phyloP scores from a whole-genome alignment of 2,113 vertebrate genomes.

The Turdus rufiventris region DNA sequence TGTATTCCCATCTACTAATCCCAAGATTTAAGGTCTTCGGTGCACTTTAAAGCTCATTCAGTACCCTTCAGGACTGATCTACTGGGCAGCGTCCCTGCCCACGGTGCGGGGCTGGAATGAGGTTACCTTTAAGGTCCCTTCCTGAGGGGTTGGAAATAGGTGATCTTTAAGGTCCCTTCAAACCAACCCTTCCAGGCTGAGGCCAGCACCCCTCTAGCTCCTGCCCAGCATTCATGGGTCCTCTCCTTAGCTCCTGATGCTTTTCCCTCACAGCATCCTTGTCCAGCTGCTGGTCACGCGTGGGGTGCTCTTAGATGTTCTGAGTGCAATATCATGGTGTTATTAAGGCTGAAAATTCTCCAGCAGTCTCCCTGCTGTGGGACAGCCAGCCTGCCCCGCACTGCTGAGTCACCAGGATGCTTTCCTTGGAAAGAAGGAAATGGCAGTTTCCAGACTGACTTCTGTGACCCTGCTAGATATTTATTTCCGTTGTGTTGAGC shows the following conservation, averaged over 20 bases:
- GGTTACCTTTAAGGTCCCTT: not conserved
- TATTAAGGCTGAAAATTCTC: not conserved
- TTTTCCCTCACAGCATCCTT: not conserved
- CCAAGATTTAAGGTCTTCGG: not conserved
- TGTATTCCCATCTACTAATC: not conserved
- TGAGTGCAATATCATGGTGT: not conserved
- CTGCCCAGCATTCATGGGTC: not conserved
- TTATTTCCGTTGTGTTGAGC: not conserved
- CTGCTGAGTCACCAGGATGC: constrained; percentile 18
- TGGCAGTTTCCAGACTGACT: not conserved
- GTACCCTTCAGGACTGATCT: not conserved
- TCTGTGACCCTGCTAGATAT: not conserved
- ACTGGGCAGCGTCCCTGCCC: not conserved
- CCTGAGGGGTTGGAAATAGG: not conserved
- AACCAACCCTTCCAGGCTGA: not conserved
- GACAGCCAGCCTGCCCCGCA: not conserved
- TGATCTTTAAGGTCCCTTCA: not conserved
- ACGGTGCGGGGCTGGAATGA: not conserved
- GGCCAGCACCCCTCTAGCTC: not conserved
- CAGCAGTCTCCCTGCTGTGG: not conserved
- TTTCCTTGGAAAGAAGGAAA: constrained; percentile 4
- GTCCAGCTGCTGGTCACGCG: rapidly evolving
- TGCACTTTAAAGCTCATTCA: not conserved
- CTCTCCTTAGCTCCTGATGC: not conserved
- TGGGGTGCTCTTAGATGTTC: not conserved